Evolutionary conservation across 2,888 invertebrate genomes (phyloP), one percentile per base, ranked within the genome.

Genomic region (Theretra japonica): DNA sequence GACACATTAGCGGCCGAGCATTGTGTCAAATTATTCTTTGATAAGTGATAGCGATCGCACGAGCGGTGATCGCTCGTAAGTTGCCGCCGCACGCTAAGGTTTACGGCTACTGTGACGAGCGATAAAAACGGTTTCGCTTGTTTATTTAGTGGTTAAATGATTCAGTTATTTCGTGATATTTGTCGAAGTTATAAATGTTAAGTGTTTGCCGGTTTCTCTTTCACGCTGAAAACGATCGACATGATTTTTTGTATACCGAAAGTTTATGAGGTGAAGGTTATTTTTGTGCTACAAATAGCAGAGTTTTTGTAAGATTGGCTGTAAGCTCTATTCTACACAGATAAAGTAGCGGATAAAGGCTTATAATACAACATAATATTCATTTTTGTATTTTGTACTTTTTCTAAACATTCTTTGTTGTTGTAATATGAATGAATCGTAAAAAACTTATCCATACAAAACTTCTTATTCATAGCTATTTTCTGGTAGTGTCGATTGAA

Each of bases 21-120:
- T 62, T 65, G 41, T 23, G 65, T 65, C 65, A 65, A 65, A 65
- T 65, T 65, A 65, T 65, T 53, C 53, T 53, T 65, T 48, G 65
- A 65, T 65, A 65, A 48, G 60, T 65, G 58, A 73, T 71, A 58
- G 72, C 75, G 70, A 78, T 80, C 77, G 74, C 53, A n/a, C 41
- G 41, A 41, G 53, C 53, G n/a, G 53, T 53, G 65, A 70, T 70
- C 60, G 58, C 77, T 74, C 79, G 76, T 25, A 58, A 58, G 62
- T 15, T n/a, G 33, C 41, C n/a, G 21, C 41, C 23, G 7, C 59
- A 23, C 53, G 53, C 53, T n/a, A 53, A n/a, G 53, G n/a, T n/a
- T n/a, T n/a, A n/a, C 53, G 17, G 53, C 6, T 53, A 53, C 19
- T 53, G 53, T 53, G 53, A 53, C 53, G 53, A 53, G 53, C 53